phyloP scores from a whole-genome alignment of 2,888 invertebrate species.

The Apotomis betuletana region DNA sequence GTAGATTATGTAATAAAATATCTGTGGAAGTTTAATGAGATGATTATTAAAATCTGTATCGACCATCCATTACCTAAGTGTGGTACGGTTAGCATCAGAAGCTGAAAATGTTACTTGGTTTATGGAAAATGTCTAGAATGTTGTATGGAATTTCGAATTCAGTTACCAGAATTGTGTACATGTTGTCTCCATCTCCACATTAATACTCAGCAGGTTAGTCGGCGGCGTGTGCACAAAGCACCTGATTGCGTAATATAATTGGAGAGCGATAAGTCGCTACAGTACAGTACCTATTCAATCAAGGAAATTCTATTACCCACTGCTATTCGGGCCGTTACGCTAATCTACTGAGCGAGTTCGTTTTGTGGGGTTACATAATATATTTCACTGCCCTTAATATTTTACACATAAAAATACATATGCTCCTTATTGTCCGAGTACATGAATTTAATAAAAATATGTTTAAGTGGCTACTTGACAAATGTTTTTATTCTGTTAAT shows the following conservation, averaged over 20 bases:
- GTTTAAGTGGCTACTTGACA: no score
- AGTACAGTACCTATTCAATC: constrained; percentile 33
- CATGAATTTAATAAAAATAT: no score
- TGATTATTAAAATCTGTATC: not conserved
- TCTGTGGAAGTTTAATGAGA: constrained; percentile 42
- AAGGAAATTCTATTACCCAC: constrained; percentile 39
- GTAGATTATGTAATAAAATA: constrained; percentile 45
- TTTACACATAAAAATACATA: no score
- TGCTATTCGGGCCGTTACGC: constrained; percentile 39
- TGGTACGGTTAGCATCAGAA: no score
- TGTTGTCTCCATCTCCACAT: constrained; percentile 44
- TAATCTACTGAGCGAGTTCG: constrained; percentile 27
- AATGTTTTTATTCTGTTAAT: no score
- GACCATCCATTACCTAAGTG: no score
- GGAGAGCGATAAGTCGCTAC: constrained; percentile 39
- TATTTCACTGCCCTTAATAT: no score
- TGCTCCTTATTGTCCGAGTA: no score
- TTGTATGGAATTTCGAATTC: not conserved
- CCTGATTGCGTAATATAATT: constrained; percentile 38
- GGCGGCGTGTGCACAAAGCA: constrained; percentile 18
- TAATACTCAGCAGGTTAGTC: constrained; percentile 9
- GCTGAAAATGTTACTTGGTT: no score
- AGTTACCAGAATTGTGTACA: constrained; percentile 58
- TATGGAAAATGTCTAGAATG: no score
- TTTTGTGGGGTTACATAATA: constrained; percentile 12